Conservation (phyloP, 2,888 invertebrate genomes). For the Esperia sulphurella region DNA sequence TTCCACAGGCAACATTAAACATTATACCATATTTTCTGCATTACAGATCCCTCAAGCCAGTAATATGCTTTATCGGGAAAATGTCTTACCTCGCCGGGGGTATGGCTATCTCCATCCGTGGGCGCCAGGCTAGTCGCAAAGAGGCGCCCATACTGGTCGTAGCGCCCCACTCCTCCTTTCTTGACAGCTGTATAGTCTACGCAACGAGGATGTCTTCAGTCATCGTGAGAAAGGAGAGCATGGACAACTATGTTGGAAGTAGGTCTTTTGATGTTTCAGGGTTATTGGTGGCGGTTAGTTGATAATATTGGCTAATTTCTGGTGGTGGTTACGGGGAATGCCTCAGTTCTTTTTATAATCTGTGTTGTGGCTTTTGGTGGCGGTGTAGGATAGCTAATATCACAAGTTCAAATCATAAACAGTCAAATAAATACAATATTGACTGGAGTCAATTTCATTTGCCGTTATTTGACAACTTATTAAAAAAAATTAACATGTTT, state of each 20-base stretch:
- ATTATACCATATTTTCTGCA: background rate
- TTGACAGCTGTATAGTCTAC: slow-evolving; percentile 92
- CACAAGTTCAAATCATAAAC: too few relatives aligned
- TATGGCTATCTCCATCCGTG: slow-evolving; percentile 87
- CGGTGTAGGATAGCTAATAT: too few relatives aligned
- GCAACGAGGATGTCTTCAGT: slow-evolving; percentile 90
- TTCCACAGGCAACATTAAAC: too few relatives aligned
- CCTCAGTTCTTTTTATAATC: too few relatives aligned
- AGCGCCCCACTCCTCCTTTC: slow-evolving; percentile 93
- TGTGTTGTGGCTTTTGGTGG: too few relatives aligned
- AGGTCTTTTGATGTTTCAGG: slow-evolving; percentile 61
- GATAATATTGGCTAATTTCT: too few relatives aligned
- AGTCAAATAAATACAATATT: too few relatives aligned
- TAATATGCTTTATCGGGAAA: slow-evolving; percentile 86
- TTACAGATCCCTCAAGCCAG: slow-evolving; percentile 77
- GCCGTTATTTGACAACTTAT: too few relatives aligned
- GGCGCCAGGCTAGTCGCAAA: slow-evolving; percentile 84
- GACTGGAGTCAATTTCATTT: too few relatives aligned
- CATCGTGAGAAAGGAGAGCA: slow-evolving; percentile 89
- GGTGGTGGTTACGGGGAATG: too few relatives aligned
- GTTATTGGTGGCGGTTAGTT: background rate
- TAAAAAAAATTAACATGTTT: too few relatives aligned
- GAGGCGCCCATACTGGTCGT: slow-evolving; percentile 93
- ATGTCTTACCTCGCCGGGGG: slow-evolving; percentile 87
- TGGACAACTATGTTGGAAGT: slow-evolving; percentile 93